Percentiles rank a stretch among this genome's conserved stretches.
Conservation (phyloP, 2,888 invertebrate genomes). For the Pseudeuparius sepicola region DNA sequence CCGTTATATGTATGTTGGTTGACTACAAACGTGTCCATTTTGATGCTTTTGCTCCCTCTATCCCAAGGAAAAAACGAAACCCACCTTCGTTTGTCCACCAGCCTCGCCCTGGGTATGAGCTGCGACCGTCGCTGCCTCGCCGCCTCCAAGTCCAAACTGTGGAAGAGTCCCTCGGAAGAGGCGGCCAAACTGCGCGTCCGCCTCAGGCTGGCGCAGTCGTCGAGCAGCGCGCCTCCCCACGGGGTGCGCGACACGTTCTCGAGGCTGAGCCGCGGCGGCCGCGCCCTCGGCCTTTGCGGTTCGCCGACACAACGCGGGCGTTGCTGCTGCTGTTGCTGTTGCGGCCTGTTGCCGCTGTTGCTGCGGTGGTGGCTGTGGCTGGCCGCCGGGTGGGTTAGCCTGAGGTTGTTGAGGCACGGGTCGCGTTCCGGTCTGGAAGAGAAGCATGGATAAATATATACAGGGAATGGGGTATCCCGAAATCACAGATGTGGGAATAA, state of each 20-base stretch:
- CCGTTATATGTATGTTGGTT: no score
- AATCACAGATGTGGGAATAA: no score
- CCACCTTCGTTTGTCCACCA: conserved; percentile 68
- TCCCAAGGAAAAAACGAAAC: no score
- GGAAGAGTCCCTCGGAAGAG: conserved; percentile 67
- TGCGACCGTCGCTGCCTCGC: conserved; percentile 48
- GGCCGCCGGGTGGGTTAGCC: conserved; percentile 27
- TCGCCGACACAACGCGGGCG: conserved; percentile 2
- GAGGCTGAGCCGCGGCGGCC: no score
- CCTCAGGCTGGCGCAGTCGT: conserved; percentile 25
- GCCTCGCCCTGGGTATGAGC: conserved; percentile 69
- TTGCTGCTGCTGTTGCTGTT: conserved; percentile 4
- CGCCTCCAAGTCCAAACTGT: conserved; percentile 48
- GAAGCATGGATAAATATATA: no score
- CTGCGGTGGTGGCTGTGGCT: conserved; percentile 17
- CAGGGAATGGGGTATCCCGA: no score
- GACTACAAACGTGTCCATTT: no score
- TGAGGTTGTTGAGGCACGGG: conserved; percentile 35
- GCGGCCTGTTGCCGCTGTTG: conserved; percentile 22
- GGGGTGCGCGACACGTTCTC: conserved; percentile 36
- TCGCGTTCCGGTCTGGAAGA: conserved; percentile 34
- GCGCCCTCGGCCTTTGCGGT: conserved; percentile 19
- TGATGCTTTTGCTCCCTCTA: no score
- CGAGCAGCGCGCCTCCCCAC: conserved; percentile 24
- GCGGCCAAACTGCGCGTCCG: conserved; percentile 38